Evolutionary conservation across 2,797 vertebrate species (phyloP).

Genomic region (Gymnoscopelus microlampas): DNA sequence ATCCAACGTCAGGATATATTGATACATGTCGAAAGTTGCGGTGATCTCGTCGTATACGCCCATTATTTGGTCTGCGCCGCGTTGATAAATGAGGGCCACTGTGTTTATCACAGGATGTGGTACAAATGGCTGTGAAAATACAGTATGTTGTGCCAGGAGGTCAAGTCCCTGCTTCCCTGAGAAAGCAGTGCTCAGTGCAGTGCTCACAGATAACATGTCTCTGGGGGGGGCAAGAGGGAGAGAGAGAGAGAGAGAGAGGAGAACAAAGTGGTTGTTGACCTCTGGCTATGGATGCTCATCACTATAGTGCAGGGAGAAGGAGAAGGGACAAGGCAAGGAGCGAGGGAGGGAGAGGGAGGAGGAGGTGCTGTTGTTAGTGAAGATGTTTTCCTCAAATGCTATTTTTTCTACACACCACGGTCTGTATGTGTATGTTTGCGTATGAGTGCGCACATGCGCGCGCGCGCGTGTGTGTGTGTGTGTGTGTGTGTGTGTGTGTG

Average conservation of each 20-base stretch:
- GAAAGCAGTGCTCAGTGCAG: constrained; percentile 25
- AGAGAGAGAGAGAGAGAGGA: constrained; percentile 8
- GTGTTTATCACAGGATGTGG: too few relatives aligned
- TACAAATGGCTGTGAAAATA: too few relatives aligned
- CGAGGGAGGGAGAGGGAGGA: background rate
- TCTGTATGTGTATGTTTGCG: constrained; percentile 37
- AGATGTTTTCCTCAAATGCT: constrained; percentile 80
- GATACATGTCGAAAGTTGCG: too few relatives aligned
- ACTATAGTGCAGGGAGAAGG: constrained; percentile 47
- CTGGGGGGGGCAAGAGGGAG: constrained; percentile 9
- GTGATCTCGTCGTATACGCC: too few relatives aligned
- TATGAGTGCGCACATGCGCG: constrained; percentile 5
- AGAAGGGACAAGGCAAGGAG: constrained; percentile 9
- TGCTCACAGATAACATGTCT: constrained; percentile 22
- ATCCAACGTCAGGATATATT: too few relatives aligned
- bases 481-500: constrained; percentile 25
- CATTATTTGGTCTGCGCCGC: too few relatives aligned
- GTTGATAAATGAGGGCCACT: too few relatives aligned
- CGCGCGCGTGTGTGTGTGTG: constrained; percentile 30
- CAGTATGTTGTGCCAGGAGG: constrained; percentile 26
- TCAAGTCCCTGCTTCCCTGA: constrained; percentile 33
- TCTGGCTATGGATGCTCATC: constrained; percentile 63
- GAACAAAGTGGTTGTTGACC: constrained; percentile 71
- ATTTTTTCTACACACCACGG: constrained; percentile 56
- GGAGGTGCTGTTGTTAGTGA: constrained; percentile 67